phyloP scores from a whole-genome alignment of 2,888 invertebrate genomes.

The Rhagonycha fulva region DNA sequence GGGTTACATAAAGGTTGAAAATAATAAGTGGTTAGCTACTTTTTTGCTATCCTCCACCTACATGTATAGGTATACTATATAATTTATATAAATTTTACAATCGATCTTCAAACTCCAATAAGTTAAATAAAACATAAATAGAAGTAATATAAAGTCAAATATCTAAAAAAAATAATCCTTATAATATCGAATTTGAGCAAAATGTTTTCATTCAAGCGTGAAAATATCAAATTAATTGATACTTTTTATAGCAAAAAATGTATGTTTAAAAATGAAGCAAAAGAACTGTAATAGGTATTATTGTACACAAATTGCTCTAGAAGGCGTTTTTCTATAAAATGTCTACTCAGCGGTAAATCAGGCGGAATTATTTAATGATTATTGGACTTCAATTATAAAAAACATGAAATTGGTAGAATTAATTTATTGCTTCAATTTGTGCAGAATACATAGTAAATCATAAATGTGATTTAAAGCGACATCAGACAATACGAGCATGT shows the following conservation, averaged over 20 bases:
- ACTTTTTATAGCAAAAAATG: neutral
- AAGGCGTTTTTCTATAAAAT: constrained; percentile 14
- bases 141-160: neutral
- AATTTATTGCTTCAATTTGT: constrained; percentile 48
- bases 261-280: neutral
- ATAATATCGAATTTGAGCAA: neutral
- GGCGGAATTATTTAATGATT: constrained; percentile 47
- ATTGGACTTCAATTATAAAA: constrained; percentile 40
- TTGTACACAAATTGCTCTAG: neutral
- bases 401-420: constrained; percentile 42
- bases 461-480: constrained; percentile 40
- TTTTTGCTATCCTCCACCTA: neutral
- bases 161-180: neutral
- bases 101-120: neutral
- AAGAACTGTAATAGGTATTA: neutral
- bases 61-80: no score
- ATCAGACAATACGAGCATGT: constrained; percentile 39
- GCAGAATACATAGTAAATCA: constrained; percentile 44
- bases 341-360: constrained; percentile 36
- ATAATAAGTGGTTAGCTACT: neutral
- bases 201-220: neutral
- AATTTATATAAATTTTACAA: neutral
- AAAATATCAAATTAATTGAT: neutral
- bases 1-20: neutral
- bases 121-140: neutral